Conservation (phyloP, 2,888 invertebrate genomes). For the Didymodactylos carnosus region DNA sequence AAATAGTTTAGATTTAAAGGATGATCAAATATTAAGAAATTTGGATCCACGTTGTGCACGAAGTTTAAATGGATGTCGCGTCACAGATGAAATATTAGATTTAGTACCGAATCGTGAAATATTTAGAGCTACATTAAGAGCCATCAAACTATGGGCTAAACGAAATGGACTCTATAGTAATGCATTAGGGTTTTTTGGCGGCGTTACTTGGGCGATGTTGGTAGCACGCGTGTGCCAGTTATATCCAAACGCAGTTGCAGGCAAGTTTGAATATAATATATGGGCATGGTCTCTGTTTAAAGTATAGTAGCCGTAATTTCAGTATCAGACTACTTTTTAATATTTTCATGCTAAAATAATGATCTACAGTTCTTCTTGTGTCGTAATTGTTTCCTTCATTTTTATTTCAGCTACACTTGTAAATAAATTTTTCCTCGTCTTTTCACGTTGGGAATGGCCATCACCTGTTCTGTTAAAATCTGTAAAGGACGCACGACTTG, state of each 20-base stretch:
- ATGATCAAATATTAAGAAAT: constrained; percentile 38
- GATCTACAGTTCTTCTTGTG: too few species aligned
- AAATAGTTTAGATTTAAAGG: constrained; percentile 4
- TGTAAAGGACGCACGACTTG: constrained; percentile 49
- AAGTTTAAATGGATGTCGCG: constrained; percentile 86
- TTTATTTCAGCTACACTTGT: constrained; percentile 64
- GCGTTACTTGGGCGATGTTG: constrained; percentile 98
- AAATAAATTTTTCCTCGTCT: constrained; percentile 93
- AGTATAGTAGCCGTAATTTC: too few species aligned
- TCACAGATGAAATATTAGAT: constrained; percentile 89
- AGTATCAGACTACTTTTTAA: too few species aligned
- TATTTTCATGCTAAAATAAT: too few species aligned
- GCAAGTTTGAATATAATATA: too few species aligned
- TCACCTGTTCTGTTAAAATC: constrained; percentile 84
- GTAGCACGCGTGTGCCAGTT: constrained; percentile 92
- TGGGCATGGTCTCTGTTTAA: too few species aligned
- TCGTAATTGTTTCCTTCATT: too few species aligned
- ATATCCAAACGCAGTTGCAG: constrained; percentile 72
- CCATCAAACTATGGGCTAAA: constrained; percentile 91
- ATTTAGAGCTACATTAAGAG: constrained; percentile 72
- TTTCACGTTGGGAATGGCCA: constrained; percentile 97
- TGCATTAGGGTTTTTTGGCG: constrained; percentile 84
- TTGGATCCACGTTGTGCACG: constrained; percentile 84
- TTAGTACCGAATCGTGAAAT: constrained; percentile 78
- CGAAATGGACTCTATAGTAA: constrained; percentile 90